Conservation (phyloP, 2,888 invertebrate genomes). For the Cephus nigrinus region DNA sequence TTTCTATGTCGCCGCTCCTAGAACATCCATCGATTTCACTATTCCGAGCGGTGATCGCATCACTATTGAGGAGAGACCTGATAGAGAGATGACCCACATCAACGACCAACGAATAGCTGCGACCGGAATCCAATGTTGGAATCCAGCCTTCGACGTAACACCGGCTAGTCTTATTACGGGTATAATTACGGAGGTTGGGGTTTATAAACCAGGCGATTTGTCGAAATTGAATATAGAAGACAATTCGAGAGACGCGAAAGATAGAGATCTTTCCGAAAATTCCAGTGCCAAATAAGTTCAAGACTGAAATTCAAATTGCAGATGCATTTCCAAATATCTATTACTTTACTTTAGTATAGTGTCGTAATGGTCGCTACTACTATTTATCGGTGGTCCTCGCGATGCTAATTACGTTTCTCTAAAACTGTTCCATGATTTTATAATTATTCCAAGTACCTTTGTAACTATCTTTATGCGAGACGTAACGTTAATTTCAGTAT, state of each 20-base stretch:
- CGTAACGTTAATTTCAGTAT: background rate
- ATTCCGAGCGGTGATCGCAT: conserved; percentile 86
- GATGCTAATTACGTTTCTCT: background rate
- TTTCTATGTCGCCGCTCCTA: conserved; percentile 95
- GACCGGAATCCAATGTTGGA: conserved; percentile 93
- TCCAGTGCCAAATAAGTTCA: background rate
- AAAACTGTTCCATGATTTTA: background rate
- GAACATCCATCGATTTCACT: conserved; percentile 87
- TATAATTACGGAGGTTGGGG: conserved; percentile 94
- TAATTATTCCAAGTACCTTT: background rate
- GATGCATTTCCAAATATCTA: background rate
- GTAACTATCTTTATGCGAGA: background rate
- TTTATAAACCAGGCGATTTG: conserved; percentile 75
- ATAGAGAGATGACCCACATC: conserved; percentile 90
- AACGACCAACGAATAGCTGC: conserved; percentile 90
- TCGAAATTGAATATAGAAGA: conserved; percentile 16
- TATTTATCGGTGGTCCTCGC: background rate
- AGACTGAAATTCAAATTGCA: background rate
- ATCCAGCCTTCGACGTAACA: conserved; percentile 98
- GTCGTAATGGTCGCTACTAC: background rate
- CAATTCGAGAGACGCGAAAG: background rate
- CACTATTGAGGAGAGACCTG: conserved; percentile 93
- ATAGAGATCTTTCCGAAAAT: background rate
- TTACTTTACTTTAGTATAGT: background rate
- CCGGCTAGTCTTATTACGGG: conserved; percentile 92